Evolutionary conservation across 2,888 invertebrate genomes (phyloP), one percentile per base, ranked within the genome.

Genomic region (Nemoura dubitans): DNA sequence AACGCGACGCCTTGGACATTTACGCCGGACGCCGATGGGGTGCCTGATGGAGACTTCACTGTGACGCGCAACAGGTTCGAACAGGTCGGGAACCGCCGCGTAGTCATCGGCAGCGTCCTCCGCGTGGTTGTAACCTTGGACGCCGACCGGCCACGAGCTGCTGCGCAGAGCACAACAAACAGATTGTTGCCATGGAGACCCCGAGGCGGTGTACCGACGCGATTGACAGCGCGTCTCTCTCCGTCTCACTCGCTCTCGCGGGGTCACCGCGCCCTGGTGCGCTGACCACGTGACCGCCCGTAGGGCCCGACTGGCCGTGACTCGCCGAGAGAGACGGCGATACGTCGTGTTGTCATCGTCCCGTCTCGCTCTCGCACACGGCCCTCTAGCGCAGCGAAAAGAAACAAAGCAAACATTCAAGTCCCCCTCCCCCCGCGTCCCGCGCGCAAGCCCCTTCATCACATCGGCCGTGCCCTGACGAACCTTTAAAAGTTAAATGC

Each of bases 401-500:
- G 59, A 59, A 21, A 59, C 59, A 59, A 59, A 59, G 59, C 59
- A 59, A 59, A 59, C 59, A 59, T 21, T 59, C 59, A 36, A 36
- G 10, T 59, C 59, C 59, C 59, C 21, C 59, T 14, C 59, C 59
- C 59, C 59, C 59, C 59, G 16, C 59, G 21, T 21, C 59, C 59
- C 59, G 2, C 59, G 16, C 3, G 10, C 36, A 6, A 3, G 36
- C 36, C 36, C 36, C 36, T 36, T 3, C 36, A 36, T 10, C 36
- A 59, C 14, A 21, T 59, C 59, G 16, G 59, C 59, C 59, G 59
- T 21, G 59, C 59, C 59, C 16, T 21, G 59, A 10, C 59, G 59
- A 59, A 59, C 59, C 59, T 59, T 59, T 59, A 59, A 59, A 59
- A 59, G 59, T 59, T 59, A 59, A 59, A 59, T 59, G 59, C 59